Percentiles rank a stretch among this genome's conserved stretches.
These are phyloP conservation scores for Rhyacichthys aspro DNA, from an alignment of 2,797 vertebrate species.

Conservation along the genomic window DNA sequence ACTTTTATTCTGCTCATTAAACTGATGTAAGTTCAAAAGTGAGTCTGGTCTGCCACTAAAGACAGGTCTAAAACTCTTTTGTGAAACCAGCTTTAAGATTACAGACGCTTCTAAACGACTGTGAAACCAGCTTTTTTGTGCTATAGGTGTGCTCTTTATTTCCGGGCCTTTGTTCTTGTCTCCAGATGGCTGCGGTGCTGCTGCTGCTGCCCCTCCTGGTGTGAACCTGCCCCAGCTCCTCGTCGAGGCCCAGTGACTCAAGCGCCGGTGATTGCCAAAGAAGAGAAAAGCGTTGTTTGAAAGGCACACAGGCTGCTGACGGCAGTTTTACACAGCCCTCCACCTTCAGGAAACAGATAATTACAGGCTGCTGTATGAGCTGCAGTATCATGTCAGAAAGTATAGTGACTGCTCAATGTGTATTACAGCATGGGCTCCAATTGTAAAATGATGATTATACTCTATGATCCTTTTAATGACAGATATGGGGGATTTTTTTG, in stretches of 20 bases:
- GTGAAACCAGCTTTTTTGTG: slow-evolving; percentile 2
- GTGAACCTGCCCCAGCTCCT: slow-evolving; percentile 66
- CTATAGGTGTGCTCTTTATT: slow-evolving; percentile 29
- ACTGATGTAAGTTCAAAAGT: not conserved
- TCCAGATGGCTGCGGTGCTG: slow-evolving; percentile 48
- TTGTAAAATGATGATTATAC: slow-evolving; percentile 73
- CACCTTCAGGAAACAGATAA: slow-evolving; percentile 77
- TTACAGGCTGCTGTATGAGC: slow-evolving; percentile 72
- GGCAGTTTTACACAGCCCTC: slow-evolving; percentile 64
- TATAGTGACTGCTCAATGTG: slow-evolving; percentile 59
- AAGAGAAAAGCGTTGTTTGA: slow-evolving; percentile 66
- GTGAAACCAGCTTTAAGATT: not conserved
- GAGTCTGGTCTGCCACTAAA: not conserved
- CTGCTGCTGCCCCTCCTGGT: slow-evolving; percentile 59
- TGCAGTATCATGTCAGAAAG: slow-evolving; percentile 73
- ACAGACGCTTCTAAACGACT: not conserved
- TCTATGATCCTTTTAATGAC: slow-evolving; percentile 71
- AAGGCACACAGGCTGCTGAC: slow-evolving; percentile 58
- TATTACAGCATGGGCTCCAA: slow-evolving; percentile 66
- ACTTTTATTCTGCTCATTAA: not conserved
- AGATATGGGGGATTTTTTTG: slow-evolving; percentile 64
- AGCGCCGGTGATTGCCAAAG: slow-evolving; percentile 53
- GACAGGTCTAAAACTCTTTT: not conserved
- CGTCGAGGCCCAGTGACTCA: slow-evolving; percentile 55
- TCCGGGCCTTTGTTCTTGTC: slow-evolving; percentile 53